Base-by-base conservation (phyloP, 2,113 vertebrate species). In the Silurus meridionalis region DNA sequence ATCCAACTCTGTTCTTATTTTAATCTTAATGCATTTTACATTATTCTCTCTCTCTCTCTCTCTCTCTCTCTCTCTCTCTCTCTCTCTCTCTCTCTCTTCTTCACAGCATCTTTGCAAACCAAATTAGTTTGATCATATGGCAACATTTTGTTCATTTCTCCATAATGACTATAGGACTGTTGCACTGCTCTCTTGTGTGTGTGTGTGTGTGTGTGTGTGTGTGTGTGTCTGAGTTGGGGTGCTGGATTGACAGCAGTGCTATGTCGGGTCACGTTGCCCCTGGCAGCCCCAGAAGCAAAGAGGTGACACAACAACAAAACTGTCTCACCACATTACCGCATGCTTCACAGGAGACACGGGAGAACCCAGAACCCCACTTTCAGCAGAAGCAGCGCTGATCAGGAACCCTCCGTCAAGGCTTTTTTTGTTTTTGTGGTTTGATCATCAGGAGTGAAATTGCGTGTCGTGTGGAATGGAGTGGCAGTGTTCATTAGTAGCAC, bases 251-350 rank as follows among this genome's bases (percentile, higher is more conserved):
- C 48, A 6, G 87, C 79, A 57, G 25, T 82, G 75, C 85, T 91
- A 86, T 89, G 61, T 86, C 75, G 89, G 91, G 86, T 94, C 88
- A 86, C 91, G 60, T 85, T 90, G 82, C 91, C 91, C 84, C 52
- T 69, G 90, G 91, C 90, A 91, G 84, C 88, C 91, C 87, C 91
- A 67, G 72, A 69, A 86, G 88, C 67, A 69, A 77, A 83, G 60
- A 83, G 48, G 85, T 71, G 61, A 87, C 60, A 87, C 88, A 83
- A 69, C 82, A 80, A 53, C 83, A 71, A 86, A 86, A 83, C 82
- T 92, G 83, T 84, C 83, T 87, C 50, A 17, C 71, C 86, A 86
- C 66, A 88, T 93, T 6, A 9, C 71, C 80, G 72, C 83, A 69
- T 80, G 66, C 60, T 83, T 83, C 55, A 9, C 28, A 15, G 55